Base-by-base conservation (phyloP, 2,888 invertebrate genomes). In the Embidobia sp. region DNA sequence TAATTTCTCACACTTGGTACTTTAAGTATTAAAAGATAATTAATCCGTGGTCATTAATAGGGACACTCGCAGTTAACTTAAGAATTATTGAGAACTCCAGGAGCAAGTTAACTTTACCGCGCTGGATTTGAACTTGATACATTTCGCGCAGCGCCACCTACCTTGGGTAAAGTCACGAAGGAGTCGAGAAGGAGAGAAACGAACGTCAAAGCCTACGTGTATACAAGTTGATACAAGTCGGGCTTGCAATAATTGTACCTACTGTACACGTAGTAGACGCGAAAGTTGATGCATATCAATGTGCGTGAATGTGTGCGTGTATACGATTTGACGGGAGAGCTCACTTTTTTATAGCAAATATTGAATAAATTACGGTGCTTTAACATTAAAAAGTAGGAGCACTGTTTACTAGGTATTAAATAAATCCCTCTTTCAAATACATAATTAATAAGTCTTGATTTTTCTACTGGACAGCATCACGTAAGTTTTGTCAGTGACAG, bases 181-280 rank as follows among this genome's bases (percentile, higher is more conserved):
- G n/a, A n/a, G n/a, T n/a, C n/a, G n/a, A n/a, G n/a, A n/a, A n/a
- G n/a, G n/a, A n/a, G n/a, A n/a, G n/a, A n/a, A n/a, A n/a, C n/a
- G n/a, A 22, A 22, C 3, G 3, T 22, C 6, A 6, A 6, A 22
- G 22, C 22, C 6, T 29, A 29, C n/a, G 29, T n/a, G 6, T 22
- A 22, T 22, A 22, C 22, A 22, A 4, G 22, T 6, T 3, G 3
- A 22, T 22, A 3, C 6, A 6, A 22, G 3, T 22, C 6, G 6
- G 22, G 3, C 3, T 4, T 22, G 22, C 3, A 22, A 22, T 22
- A 22, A 22, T 29, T 29, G 29, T 7, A 29, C 22, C 22, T 22
- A 37, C 15, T 69, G 57, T 69, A 69, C 69, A 69, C 69, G 69
- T 69, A 59, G 69, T 26, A 59, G 33, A 69, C 59, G 51, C 69